These are phyloP conservation scores for Brenthis daphne DNA, from an alignment of 2,888 invertebrate species.

Conservation along the genomic window DNA sequence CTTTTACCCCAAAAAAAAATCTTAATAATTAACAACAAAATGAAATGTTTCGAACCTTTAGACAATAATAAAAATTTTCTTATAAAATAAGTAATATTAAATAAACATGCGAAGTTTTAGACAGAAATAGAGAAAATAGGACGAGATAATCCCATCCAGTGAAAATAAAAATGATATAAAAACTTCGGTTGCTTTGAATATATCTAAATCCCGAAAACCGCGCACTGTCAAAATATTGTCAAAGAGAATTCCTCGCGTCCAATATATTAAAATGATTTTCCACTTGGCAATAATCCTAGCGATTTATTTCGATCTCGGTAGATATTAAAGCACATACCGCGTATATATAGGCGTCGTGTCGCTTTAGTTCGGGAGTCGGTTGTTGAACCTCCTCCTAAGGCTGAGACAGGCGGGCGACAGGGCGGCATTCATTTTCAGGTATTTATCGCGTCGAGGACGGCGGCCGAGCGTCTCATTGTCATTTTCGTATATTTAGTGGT, in stretches of 20 bases:
- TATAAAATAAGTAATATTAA: constrained; percentile 7
- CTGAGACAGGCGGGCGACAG: constrained; percentile 54
- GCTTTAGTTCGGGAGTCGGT: constrained; percentile 63
- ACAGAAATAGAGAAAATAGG: constrained; percentile 54
- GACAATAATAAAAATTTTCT: too few species aligned
- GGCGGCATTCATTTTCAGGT: constrained; percentile 55
- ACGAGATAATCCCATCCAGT: constrained; percentile 43
- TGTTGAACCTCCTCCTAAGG: constrained; percentile 75
- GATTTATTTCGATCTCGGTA: constrained; percentile 78
- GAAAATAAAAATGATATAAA: constrained; percentile 63
- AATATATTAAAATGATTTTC: constrained; percentile 80
- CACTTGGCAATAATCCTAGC: constrained; percentile 81
- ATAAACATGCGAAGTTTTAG: constrained; percentile 57
- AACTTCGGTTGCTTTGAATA: constrained; percentile 53
- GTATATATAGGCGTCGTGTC: constrained; percentile 74
- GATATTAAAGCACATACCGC: constrained; percentile 78
- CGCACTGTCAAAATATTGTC: constrained; percentile 81
- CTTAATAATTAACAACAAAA: too few species aligned
- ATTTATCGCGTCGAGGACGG: constrained; percentile 50
- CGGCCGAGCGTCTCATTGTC: constrained; percentile 67
- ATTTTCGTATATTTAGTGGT: constrained; percentile 66
- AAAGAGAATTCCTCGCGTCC: constrained; percentile 79
- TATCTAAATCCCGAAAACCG: constrained; percentile 70
- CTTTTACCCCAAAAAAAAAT: too few species aligned
- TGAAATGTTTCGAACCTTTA: too few species aligned